Percentiles rank a stretch among this genome's conserved stretches.
Evolutionary conservation across 2,888 invertebrate species (phyloP).

Genomic region (Ormyrus thymus): DNA sequence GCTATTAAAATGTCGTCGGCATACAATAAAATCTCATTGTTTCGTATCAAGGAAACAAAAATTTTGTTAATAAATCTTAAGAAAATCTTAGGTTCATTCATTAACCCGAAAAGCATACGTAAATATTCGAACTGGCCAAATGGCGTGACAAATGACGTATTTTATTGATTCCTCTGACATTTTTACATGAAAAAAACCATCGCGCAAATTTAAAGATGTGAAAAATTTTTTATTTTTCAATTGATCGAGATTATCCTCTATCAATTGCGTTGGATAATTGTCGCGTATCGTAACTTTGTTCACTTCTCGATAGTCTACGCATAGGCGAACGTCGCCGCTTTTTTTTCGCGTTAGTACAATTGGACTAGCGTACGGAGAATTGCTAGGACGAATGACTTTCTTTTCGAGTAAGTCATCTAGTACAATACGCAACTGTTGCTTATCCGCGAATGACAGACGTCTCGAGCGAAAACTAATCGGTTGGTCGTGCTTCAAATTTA

Average conservation of each 20-base stretch:
- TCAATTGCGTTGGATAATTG: not conserved
- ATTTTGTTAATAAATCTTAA: too few relatives aligned
- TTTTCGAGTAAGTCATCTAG: not conserved
- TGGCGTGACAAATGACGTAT: not conserved
- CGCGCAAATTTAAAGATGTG: not conserved
- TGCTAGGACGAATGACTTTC: not conserved
- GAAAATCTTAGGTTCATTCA: too few relatives aligned
- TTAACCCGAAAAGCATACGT: too few relatives aligned
- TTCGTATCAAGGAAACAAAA: too few relatives aligned
- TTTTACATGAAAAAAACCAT: not conserved
- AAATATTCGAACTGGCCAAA: too few relatives aligned
- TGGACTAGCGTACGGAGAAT: constrained; percentile 9
- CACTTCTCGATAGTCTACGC: constrained; percentile 5
- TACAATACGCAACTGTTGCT: not conserved
- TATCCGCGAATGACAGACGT: constrained; percentile 4
- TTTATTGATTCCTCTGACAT: not conserved
- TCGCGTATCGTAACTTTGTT: constrained; percentile 13
- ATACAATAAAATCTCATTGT: too few relatives aligned
- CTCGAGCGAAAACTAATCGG: constrained; percentile 7
- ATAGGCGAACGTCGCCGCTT: not conserved
- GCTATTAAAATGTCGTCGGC: too few relatives aligned
- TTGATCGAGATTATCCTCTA: not conserved
- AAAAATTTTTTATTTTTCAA: not conserved
- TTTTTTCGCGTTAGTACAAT: constrained; percentile 9
- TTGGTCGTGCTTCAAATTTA: constrained; percentile 1